Base-by-base conservation (phyloP, 2,888 invertebrate genomes). In the Zhuqinia jingwanae region DNA sequence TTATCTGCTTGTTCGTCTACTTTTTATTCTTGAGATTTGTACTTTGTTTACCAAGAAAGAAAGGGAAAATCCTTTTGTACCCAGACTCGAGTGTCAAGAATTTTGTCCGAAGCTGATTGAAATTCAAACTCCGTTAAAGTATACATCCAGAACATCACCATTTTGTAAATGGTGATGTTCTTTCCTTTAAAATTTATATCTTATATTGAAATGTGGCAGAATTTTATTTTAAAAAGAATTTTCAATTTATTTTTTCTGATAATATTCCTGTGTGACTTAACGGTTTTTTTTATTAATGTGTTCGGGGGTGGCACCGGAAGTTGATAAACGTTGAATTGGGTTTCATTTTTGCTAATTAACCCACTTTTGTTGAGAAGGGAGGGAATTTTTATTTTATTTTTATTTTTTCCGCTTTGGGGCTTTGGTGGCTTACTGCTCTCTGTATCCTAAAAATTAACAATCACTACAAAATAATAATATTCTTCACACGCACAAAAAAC, bases 381-480 rank as follows among this genome's bases (percentile, higher is more conserved):
- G 42, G 22, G 76, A 30, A 11, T n/a, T 76, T 56, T 76, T 76
- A 27, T 53, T 13, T 30, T 17, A 13, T 73, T 50, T 17, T 25
- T 63, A 30, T 6, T 79, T 85, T 78, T 78, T 89, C 60, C 77
- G 89, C 89, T 89, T 82, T 84, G 87, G 88, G 87, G 86, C 86
- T 89, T 86, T 84, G 88, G 86, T 86, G 83, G 88, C 89, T 89
- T 88, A 60, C 75, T 78, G 83, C 88, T 83, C 88, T 81, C 50
- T 81, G 65, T 65, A 53, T 63, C 30, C 25, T 25, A 70, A 47
- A 25, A 50, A 15, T 2, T 47, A 47, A 47, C 22, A 47, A 68
- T 30, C 36, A 60, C 60, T 36, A 60, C 25, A 36, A 63, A 36
- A 53, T 47, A 63, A 63, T 27, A 63, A 17, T 63, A 30, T 17